Evolutionary conservation across 1,140 invertebrate species (phyloP).

Genomic region (Hormaphis cornu): DNA sequence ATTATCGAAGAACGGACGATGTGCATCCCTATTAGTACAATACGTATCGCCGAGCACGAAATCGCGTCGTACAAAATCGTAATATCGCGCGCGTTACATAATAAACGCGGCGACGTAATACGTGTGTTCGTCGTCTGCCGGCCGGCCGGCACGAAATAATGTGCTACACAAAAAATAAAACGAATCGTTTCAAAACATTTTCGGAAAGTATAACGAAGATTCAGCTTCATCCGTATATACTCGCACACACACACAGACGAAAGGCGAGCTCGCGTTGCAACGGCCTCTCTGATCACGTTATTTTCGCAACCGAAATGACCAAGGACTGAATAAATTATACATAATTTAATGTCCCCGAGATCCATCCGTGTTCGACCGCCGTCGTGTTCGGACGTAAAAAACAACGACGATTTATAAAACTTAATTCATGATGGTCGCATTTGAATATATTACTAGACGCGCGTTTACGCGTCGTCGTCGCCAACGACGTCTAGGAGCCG

Average conservation of each 20-base stretch:
- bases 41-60: no score
- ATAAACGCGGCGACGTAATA: no score
- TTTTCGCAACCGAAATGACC: slow-evolving; percentile 29
- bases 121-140: no score
- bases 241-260: not conserved
- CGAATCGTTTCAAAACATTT: not conserved
- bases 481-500: not conserved
- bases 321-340: slow-evolving; percentile 31
- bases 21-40: no score
- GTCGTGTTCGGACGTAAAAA: slow-evolving; percentile 1
- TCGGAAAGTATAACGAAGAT: slow-evolving; percentile 14
- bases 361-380: slow-evolving; percentile 2
- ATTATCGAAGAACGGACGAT: no score
- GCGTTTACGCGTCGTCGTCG: not conserved
- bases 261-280: not conserved
- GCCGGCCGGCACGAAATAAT: no score
- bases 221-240: not conserved
- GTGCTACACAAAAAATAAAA: no score
- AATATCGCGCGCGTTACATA: no score
- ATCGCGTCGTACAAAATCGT: no score
- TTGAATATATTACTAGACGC: slow-evolving; percentile 7
- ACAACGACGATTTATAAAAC: not conserved
- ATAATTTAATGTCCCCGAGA: not conserved
- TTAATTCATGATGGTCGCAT: not conserved
- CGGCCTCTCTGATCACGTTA: not conserved